Conservation (phyloP, 2,888 invertebrate species). For the Choristoneura rosaceana region DNA sequence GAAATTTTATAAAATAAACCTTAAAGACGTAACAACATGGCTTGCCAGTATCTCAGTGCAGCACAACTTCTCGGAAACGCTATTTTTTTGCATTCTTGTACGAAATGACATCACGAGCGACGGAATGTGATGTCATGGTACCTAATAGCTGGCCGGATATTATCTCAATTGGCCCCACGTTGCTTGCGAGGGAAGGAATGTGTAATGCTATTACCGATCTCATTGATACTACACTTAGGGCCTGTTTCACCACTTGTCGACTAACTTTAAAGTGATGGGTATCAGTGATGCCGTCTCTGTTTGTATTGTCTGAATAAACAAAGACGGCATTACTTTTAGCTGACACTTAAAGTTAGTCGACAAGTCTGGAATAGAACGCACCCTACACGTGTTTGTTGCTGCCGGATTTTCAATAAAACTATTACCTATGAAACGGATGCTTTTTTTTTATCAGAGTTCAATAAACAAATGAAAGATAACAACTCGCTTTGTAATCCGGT, state of each 20-base stretch:
- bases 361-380: slow-evolving; percentile 4
- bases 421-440: slow-evolving; percentile 44
- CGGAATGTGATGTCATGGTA: slow-evolving; percentile 61
- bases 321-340: too few species aligned
- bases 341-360: too few species aligned
- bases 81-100: slow-evolving; percentile 34
- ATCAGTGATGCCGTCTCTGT: too few species aligned
- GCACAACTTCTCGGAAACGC: slow-evolving; percentile 3
- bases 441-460: slow-evolving; percentile 7
- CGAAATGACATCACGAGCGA: slow-evolving; percentile 59
- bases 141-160: slow-evolving; percentile 57
- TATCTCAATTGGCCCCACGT: slow-evolving; percentile 61
- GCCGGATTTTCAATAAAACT: slow-evolving; percentile 14
- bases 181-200: slow-evolving; percentile 43
- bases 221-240: slow-evolving; percentile 37
- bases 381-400: not conserved
- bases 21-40: not conserved
- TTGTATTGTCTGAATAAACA: too few species aligned
- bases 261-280: too few species aligned
- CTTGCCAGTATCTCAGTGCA: not conserved
- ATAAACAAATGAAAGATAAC: slow-evolving; percentile 3
- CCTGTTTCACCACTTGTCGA: too few species aligned
- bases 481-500: not conserved
- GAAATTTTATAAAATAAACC: not conserved
- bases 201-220: slow-evolving; percentile 36